Percentiles rank a stretch among this genome's conserved stretches.
Conservation (phyloP, 2,797 vertebrate species). For the Sebastes umbrosus region DNA sequence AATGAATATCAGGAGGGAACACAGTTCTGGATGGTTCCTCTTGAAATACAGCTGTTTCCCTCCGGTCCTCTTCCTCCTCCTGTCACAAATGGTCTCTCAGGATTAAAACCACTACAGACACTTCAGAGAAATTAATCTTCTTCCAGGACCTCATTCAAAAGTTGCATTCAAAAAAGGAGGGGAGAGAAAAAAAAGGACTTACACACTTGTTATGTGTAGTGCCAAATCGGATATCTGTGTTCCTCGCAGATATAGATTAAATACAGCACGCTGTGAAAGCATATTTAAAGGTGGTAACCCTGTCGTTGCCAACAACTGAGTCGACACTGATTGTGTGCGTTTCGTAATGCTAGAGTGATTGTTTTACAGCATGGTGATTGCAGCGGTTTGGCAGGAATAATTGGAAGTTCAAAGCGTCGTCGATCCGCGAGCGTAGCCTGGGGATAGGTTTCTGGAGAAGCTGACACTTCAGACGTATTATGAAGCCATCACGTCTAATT, state of each 20-base stretch:
- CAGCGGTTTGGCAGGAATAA: slow-evolving; percentile 70
- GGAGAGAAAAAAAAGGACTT: background rate
- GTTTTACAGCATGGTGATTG: slow-evolving; percentile 66
- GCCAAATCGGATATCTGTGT: slow-evolving; percentile 26
- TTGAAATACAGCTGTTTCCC: slow-evolving; percentile 72
- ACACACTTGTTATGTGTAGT: background rate
- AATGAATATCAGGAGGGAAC: slow-evolving; percentile 55
- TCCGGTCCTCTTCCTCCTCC: slow-evolving; percentile 47
- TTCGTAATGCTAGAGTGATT: slow-evolving; percentile 50
- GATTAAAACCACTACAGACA: slow-evolving; percentile 71
- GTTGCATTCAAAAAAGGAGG: slow-evolving; percentile 23
- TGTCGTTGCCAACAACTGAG: slow-evolving; percentile 43
- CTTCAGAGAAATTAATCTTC: slow-evolving; percentile 67
- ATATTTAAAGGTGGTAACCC: slow-evolving; percentile 28
- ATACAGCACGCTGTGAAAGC: slow-evolving; percentile 19
- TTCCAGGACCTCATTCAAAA: slow-evolving; percentile 52
- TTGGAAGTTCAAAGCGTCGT: slow-evolving; percentile 70
- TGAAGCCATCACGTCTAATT: slow-evolving; percentile 80
- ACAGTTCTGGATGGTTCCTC: slow-evolving; percentile 62
- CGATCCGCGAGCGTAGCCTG: slow-evolving; percentile 62
- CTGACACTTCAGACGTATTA: slow-evolving; percentile 73
- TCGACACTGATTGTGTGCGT: slow-evolving; percentile 56
- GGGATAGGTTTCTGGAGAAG: slow-evolving; percentile 67
- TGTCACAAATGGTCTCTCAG: slow-evolving; percentile 59
- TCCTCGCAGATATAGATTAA: slow-evolving; percentile 44